A percentile compares a stretch with the other conserved stretches of the same genome.
These are phyloP conservation scores for Agriotes lineatus DNA, from an alignment of 2,888 invertebrate genomes.

Conservation along the genomic window DNA sequence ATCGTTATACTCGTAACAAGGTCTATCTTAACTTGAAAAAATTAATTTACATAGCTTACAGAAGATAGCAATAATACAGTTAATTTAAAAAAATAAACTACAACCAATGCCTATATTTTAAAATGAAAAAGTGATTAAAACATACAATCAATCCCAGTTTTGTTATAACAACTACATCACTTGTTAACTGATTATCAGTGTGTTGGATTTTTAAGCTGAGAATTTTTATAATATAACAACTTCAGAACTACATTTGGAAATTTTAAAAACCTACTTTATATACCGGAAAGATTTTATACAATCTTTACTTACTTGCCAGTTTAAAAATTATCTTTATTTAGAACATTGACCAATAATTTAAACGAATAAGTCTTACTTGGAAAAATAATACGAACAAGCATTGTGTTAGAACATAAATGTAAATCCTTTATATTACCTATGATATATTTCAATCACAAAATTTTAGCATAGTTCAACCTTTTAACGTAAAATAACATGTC, in stretches of 20 bases:
- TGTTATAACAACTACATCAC: slow-evolving; percentile 13
- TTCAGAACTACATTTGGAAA: slow-evolving; percentile 36
- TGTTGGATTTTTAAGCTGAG: slow-evolving; percentile 19
- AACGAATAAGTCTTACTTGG: slow-evolving; percentile 10
- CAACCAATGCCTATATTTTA: slow-evolving; percentile 12
- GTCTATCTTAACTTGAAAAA: slow-evolving; percentile 30
- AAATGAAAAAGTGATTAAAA: slow-evolving; percentile 11
- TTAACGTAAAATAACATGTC: slow-evolving; percentile 42
- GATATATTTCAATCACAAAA: slow-evolving; percentile 41
- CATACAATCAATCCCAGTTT: slow-evolving; percentile 20
- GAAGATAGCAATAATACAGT: slow-evolving; percentile 21
- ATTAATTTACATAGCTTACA: slow-evolving; percentile 34
- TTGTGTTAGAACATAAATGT: slow-evolving; percentile 20
- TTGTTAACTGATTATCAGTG: slow-evolving; percentile 17
- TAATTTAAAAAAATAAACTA: slow-evolving; percentile 32
- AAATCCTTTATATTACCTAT: slow-evolving; percentile 29
- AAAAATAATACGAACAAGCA: slow-evolving; percentile 29
- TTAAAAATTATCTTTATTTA: slow-evolving; percentile 24
- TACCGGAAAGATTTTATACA: slow-evolving; percentile 27
- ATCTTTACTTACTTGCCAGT: slow-evolving; percentile 12
- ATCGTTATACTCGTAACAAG: slow-evolving; percentile 33
- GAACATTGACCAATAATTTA: slow-evolving; percentile 28
- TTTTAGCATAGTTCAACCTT: slow-evolving; percentile 35
- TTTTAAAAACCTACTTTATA: slow-evolving; percentile 38
- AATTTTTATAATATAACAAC: slow-evolving; percentile 31